phyloP scores from a whole-genome alignment of 2,888 invertebrate genomes.

The Meta bourneti region DNA sequence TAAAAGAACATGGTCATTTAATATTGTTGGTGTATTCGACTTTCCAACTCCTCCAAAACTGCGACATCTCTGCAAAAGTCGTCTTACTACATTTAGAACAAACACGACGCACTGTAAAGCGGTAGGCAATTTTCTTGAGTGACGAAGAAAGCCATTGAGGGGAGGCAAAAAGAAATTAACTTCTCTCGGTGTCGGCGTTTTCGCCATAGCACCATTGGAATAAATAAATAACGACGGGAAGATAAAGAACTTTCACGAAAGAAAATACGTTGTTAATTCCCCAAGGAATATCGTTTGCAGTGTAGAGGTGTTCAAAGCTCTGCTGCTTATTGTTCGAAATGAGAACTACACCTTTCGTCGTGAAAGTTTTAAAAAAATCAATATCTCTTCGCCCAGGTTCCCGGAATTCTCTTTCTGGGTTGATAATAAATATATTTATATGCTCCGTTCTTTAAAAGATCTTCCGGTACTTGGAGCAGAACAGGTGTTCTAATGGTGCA shows the following conservation, averaged over 20 bases:
- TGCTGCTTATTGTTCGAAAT: background rate
- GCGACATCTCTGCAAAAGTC: background rate
- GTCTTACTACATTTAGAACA: background rate
- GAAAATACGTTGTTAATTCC: slow-evolving; percentile 8
- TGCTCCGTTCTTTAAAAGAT: background rate
- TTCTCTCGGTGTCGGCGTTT: background rate
- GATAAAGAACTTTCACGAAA: slow-evolving; percentile 19
- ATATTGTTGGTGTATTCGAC: background rate
- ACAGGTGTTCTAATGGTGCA: slow-evolving; percentile 17
- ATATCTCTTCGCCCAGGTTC: background rate
- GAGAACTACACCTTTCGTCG: background rate
- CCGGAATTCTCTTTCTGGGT: background rate
- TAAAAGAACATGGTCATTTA: no score
- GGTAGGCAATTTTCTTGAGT: slow-evolving; percentile 28
- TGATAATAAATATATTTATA: background rate
- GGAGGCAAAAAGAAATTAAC: background rate
- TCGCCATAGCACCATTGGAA: background rate
- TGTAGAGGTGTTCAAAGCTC: slow-evolving; percentile 2
- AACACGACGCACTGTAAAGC: slow-evolving; percentile 8
- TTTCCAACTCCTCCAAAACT: background rate
- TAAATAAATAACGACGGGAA: slow-evolving; percentile 28
- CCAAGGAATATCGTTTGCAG: slow-evolving; percentile 19
- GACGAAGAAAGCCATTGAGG: background rate
- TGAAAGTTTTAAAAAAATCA: slow-evolving; percentile 11
- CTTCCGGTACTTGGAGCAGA: slow-evolving; percentile 7